Percentiles rank a stretch among this genome's conserved stretches.
phyloP scores from a whole-genome alignment of 2,113 vertebrate genomes.

The Sebastes fasciatus region DNA sequence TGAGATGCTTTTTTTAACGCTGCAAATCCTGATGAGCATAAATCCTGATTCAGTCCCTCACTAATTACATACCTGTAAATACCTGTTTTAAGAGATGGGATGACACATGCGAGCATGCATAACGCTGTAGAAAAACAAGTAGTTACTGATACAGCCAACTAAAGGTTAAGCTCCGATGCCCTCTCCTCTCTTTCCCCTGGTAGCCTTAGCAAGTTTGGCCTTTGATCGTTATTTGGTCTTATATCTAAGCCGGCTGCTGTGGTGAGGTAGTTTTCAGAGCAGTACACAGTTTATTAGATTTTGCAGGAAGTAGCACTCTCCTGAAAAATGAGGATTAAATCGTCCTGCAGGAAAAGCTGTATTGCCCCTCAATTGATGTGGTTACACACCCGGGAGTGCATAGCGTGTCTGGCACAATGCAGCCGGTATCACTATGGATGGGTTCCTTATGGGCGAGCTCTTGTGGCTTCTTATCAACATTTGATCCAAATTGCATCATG shows the following conservation, averaged over 20 bases:
- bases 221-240: conserved; percentile 59
- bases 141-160: not conserved
- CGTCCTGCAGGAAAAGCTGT: conserved; percentile 67
- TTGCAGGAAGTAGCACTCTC: conserved; percentile 68
- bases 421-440: conserved; percentile 41
- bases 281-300: conserved; percentile 75
- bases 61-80: conserved; percentile 12
- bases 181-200: conserved; percentile 26
- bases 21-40: no score
- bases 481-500: conserved; percentile 79
- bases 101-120: not conserved
- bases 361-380: conserved; percentile 67
- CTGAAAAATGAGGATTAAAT: conserved; percentile 75
- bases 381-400: conserved; percentile 58
- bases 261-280: conserved; percentile 56
- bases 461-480: conserved; percentile 77
- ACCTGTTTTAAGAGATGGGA: not conserved
- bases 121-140: not conserved
- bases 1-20: no score
- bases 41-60: not conserved
- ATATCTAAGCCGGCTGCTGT: conserved; percentile 56
- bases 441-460: conserved; percentile 65
- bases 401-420: conserved; percentile 45
- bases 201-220: conserved; percentile 43
- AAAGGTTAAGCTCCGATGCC: conserved; percentile 30